Percentiles rank a stretch among this genome's conserved stretches.
Evolutionary conservation across 2,797 vertebrate species (phyloP).

Genomic region (Pseudomugil gertrudae): DNA sequence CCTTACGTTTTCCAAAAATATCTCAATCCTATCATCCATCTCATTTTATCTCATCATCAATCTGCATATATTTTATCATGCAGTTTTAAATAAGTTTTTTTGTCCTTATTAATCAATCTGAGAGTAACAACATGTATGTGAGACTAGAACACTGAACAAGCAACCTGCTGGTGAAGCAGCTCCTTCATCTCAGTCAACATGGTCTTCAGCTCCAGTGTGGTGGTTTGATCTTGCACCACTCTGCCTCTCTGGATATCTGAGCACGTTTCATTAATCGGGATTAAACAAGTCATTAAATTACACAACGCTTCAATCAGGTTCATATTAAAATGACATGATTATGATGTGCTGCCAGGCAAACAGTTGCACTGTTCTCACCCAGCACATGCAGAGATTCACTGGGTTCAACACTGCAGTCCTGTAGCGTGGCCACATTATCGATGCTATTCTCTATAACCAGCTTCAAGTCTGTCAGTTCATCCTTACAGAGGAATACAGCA

Average conservation of each 20-base stretch:
- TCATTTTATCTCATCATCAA: slow-evolving; percentile 1
- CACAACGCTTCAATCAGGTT: not conserved
- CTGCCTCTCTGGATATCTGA: slow-evolving; percentile 80
- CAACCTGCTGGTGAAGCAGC: slow-evolving; percentile 92
- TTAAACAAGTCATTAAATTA: not conserved
- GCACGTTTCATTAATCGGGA: slow-evolving; percentile 13
- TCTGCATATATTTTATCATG: not conserved
- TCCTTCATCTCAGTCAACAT: slow-evolving; percentile 93
- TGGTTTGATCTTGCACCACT: slow-evolving; percentile 84
- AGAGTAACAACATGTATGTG: not conserved
- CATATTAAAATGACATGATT: not conserved
- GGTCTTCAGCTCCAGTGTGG: slow-evolving; percentile 89
- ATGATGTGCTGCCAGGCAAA: not conserved
- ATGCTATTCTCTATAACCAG: slow-evolving; percentile 91
- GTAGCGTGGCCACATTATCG: slow-evolving; percentile 89
- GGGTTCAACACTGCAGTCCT: slow-evolving; percentile 89
- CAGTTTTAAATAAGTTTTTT: too few species aligned
- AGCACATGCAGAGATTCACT: slow-evolving; percentile 84
- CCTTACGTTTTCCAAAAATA: not conserved
- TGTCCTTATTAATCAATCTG: not conserved
- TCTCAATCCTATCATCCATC: not conserved
- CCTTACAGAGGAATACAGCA: slow-evolving; percentile 73
- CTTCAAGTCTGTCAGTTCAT: slow-evolving; percentile 90
- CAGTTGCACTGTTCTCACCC: slow-evolving; percentile 74
- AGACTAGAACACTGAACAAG: not conserved